Evolutionary conservation across 2,797 vertebrate genomes (phyloP).

Genomic region (Rousettus madagascariensis): DNA sequence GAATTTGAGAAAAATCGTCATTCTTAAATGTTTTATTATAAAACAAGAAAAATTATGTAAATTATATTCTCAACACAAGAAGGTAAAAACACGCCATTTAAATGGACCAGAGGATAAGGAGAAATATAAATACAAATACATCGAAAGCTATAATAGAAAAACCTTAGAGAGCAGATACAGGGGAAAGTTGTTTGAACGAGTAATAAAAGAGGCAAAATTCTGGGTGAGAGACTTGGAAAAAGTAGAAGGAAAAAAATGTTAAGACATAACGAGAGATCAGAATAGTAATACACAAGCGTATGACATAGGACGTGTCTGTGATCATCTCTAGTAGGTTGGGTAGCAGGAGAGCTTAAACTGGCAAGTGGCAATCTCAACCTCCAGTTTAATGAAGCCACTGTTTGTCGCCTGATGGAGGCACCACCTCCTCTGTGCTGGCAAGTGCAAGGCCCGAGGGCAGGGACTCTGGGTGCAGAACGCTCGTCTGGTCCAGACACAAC

Average conservation of each 20-base stretch:
- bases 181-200: neutral
- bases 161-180: neutral
- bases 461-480: neutral
- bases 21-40: neutral
- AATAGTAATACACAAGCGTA: neutral
- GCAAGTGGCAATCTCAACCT: neutral
- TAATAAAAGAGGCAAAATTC: neutral
- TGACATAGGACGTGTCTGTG: too few species aligned
- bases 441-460: neutral
- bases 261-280: neutral
- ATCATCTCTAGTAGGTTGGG: neutral
- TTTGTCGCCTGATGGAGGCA: neutral
- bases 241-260: neutral
- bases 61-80: neutral
- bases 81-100: neutral
- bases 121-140: neutral
- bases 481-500: neutral
- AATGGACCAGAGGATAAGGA: neutral
- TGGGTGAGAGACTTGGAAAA: neutral
- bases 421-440: neutral
- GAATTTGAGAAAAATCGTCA: neutral
- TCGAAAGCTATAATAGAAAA: neutral
- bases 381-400: neutral
- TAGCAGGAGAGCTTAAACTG: rapidly evolving
- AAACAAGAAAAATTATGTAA: neutral